phyloP scores from a whole-genome alignment of 2,113 vertebrate genomes.

The mouse (Mus musculus) region DNA sequence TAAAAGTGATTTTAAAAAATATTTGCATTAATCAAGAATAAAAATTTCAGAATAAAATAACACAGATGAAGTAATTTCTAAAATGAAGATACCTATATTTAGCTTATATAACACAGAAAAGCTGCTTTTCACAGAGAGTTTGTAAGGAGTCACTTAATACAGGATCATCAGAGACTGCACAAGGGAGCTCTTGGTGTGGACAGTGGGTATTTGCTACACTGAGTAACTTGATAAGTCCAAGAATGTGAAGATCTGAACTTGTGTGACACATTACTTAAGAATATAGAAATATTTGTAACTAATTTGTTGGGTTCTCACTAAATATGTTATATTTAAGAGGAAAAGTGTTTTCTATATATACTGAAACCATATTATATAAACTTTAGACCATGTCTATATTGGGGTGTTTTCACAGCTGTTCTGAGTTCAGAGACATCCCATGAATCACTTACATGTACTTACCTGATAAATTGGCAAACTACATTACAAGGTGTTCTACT shows the following conservation, averaged over 20 bases:
- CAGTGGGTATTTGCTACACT: neutral
- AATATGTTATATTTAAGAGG: neutral
- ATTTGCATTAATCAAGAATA: neutral
- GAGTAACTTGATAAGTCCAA: neutral
- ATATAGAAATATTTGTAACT: neutral
- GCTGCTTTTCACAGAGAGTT: neutral
- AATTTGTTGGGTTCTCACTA: neutral
- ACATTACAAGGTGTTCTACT: neutral
- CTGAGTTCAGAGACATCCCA: neutral
- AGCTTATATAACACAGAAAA: neutral
- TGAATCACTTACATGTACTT: neutral
- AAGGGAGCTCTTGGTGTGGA: rapidly evolving
- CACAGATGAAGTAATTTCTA: neutral
- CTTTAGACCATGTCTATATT: neutral
- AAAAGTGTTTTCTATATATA: slow-evolving; percentile 5
- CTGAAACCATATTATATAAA: neutral
- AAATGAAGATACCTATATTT: neutral
- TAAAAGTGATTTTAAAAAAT: neutral
- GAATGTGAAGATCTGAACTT: neutral
- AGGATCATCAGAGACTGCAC: neutral
- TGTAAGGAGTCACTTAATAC: neutral
- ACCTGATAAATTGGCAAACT: neutral
- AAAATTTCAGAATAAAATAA: neutral
- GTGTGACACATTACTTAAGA: neutral
- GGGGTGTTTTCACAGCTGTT: neutral